Percentiles rank a stretch among this genome's conserved stretches.
phyloP scores from a whole-genome alignment of 2,888 invertebrate species.

The Drosophila mulleri region DNA sequence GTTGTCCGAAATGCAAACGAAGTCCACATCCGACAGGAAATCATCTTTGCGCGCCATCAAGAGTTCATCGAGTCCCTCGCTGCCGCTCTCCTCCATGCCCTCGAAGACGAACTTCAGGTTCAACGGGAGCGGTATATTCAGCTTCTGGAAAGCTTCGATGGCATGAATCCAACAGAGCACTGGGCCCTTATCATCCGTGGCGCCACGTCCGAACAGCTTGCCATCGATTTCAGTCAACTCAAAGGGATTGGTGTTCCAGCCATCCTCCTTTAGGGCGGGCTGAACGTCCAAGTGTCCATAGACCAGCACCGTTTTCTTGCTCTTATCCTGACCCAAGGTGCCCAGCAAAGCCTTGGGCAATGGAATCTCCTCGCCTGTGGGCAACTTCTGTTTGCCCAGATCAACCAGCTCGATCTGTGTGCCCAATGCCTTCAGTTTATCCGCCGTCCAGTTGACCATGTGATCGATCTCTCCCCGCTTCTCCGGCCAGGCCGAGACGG shows the following conservation, averaged over 20 bases:
- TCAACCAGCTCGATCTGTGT: slow-evolving; percentile 90
- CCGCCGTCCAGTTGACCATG: slow-evolving; percentile 94
- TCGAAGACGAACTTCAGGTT: slow-evolving; percentile 96
- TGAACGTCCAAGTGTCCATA: slow-evolving; percentile 99
- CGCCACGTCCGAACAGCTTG: slow-evolving; percentile 95
- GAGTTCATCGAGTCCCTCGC: slow-evolving; percentile 96
- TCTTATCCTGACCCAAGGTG: slow-evolving; percentile 91
- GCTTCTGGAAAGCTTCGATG: slow-evolving; percentile 93
- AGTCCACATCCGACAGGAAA: slow-evolving; percentile 94
- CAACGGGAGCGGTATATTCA: slow-evolving; percentile 89
- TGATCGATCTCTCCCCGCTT: slow-evolving; percentile 91
- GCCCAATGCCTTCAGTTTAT: slow-evolving; percentile 89
- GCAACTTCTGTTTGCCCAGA: slow-evolving; percentile 90
- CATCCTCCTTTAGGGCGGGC: slow-evolving; percentile 96
- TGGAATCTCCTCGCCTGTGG: slow-evolving; percentile 90
- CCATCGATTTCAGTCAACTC: slow-evolving; percentile 93
- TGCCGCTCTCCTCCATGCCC: slow-evolving; percentile 99
- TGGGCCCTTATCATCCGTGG: slow-evolving; percentile 97
- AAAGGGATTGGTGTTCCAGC: slow-evolving; percentile 98
- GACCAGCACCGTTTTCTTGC: slow-evolving; percentile 96
- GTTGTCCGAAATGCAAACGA: slow-evolving; percentile 98
- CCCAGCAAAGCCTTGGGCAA: slow-evolving; percentile 95
- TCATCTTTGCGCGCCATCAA: slow-evolving; percentile 89
- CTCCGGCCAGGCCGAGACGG: slow-evolving; percentile 96
- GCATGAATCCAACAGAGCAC: slow-evolving; percentile 98